Base-by-base conservation (phyloP, 2,797 vertebrate species). In the Sebastes steindachneri region DNA sequence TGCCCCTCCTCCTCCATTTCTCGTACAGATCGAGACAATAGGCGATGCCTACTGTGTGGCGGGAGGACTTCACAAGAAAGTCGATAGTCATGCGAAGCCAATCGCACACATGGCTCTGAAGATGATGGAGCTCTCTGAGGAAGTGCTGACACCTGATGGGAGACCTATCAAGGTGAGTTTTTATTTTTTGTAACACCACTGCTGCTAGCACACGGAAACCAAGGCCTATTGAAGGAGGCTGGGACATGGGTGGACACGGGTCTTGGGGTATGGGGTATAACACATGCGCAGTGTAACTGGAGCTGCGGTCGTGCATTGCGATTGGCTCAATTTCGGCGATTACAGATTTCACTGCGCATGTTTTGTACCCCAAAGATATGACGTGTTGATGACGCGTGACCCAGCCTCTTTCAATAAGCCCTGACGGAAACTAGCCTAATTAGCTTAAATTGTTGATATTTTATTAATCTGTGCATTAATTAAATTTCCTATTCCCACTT, bases 81-180 rank as follows among this genome's bases (percentile, higher is more conserved):
- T 97, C 62, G 97, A 98, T 82, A 97, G 97, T 88, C 99, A 99
- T 0, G 97, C 99, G 2, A 98, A 97, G 86, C 97, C 97, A 45
- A 99, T 99, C 35, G 99, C 98, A 25, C 96, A 98, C 81, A 99
- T 99, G 99, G 98, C 99, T 54, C 93, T 99, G 92, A 99, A 99
- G 96, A 99, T 99, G 99, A 99, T 99, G 95, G 98, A 99, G 64
- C 97, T 99, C 51, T 99, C 99, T 5, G 98, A 99, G 92, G 98
- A 99, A 88, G 99, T 99, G 73, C 94, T 99, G 41, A 99, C 98
- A 12, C 99, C 99, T 0, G 97, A 99, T 26, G 97, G 96, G 72
- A 98, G 96, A 86, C 97, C 98, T 25, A 99, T 99, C 91, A 97
- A 99, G 97, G 98, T 99, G 94, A 95, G 91, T 75, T 75, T 79